Percentiles rank a stretch among this genome's conserved stretches.
phyloP scores from a whole-genome alignment of 2,888 invertebrate species.

The Pteria penguin region DNA sequence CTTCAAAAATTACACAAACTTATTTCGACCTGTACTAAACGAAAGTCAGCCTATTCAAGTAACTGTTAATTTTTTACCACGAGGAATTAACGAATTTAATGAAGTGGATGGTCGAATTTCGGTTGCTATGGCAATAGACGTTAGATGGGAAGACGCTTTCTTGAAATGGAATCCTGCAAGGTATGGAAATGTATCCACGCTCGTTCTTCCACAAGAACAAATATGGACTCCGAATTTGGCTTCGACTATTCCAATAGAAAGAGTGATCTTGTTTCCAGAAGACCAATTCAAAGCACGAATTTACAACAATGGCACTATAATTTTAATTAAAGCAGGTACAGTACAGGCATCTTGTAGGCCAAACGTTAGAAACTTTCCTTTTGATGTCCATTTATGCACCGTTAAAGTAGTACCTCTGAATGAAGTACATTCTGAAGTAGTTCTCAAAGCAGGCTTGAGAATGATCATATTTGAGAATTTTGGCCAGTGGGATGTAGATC shows the following conservation, averaged over 20 bases:
- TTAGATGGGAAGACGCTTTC: constrained; percentile 16
- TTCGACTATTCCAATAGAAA: constrained; percentile 21
- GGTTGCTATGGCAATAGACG: constrained; percentile 27
- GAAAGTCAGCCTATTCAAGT: constrained; percentile 11
- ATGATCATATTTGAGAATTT: constrained; percentile 17
- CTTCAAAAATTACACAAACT: constrained; percentile 6
- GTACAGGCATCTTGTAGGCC: constrained; percentile 22
- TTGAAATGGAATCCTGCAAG: constrained; percentile 9
- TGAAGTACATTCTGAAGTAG: constrained; percentile 5
- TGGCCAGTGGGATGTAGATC: constrained; percentile 27
- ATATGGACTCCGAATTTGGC: constrained; percentile 26
- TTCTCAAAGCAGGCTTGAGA: constrained; percentile 5
- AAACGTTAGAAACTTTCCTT: constrained; percentile 25
- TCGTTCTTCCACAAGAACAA: constrained; percentile 21
- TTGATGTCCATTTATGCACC: constrained; percentile 20
- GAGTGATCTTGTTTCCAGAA: constrained; percentile 22
- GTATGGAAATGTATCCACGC: constrained; percentile 6
- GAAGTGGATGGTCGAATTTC: constrained; percentile 26
- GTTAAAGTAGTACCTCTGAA: constrained; percentile 11
- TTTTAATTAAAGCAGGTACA: constrained; percentile 10
- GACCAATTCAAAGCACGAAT: constrained; percentile 19
- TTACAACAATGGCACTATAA: constrained; percentile 12
- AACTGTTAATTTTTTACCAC: constrained; percentile 23
- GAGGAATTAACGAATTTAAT: constrained; percentile 31
- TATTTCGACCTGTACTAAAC: constrained; percentile 7